Percentiles rank a stretch among this genome's conserved stretches.
Evolutionary conservation across 2,797 vertebrate genomes (phyloP).

Genomic region (Scolopax rusticola): DNA sequence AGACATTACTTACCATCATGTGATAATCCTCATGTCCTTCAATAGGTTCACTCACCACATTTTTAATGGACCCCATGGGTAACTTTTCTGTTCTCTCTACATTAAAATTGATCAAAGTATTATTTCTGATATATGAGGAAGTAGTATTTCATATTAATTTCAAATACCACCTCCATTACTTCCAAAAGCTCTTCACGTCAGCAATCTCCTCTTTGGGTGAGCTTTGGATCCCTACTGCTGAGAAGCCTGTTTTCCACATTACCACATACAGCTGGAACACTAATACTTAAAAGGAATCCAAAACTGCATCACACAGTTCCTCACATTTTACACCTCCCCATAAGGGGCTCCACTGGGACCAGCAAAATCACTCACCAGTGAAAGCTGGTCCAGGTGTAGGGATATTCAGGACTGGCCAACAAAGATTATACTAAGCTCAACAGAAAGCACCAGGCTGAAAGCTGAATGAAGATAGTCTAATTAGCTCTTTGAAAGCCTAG

Average conservation of each 20-base stretch:
- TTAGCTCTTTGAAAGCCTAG: background rate
- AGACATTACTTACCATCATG: conserved; percentile 91
- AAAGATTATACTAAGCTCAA: background rate
- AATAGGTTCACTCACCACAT: conserved; percentile 97
- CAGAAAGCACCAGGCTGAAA: background rate
- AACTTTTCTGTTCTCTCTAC: conserved; percentile 99
- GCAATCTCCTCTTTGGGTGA: background rate
- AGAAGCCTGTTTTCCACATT: background rate
- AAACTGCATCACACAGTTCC: background rate
- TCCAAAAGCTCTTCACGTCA: background rate
- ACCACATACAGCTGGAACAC: background rate
- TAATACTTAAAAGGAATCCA: background rate
- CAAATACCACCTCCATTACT: background rate
- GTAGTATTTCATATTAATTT: background rate
- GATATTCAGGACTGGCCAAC: background rate
- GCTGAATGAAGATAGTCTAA: background rate
- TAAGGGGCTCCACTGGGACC: fast-evolving
- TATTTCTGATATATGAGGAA: background rate
- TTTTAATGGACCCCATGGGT: conserved; percentile 99
- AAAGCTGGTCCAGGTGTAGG: background rate
- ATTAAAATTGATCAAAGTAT: conserved; percentile 64
- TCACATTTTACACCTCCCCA: background rate
- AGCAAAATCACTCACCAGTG: background rate
- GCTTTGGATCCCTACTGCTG: background rate
- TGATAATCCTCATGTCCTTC: conserved; percentile 98